Conservation (phyloP, 2,797 vertebrate genomes). For the Meriones psammophilus region DNA sequence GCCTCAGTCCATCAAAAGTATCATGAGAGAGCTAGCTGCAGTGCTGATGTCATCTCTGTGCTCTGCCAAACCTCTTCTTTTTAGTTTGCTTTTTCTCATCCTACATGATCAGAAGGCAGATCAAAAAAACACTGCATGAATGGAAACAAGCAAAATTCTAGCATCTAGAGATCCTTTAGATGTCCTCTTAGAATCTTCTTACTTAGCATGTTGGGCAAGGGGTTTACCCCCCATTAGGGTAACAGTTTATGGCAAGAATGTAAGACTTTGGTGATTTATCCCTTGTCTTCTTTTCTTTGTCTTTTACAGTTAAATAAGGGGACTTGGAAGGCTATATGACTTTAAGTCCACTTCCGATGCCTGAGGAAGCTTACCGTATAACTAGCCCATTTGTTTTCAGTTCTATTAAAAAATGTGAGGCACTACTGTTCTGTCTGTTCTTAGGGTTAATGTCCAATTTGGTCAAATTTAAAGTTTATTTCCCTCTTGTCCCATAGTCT, state of each 20-base stretch:
- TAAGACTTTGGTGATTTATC: not conserved
- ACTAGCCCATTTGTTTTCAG: not conserved
- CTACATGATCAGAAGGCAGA: not conserved
- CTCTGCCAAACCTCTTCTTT: not conserved
- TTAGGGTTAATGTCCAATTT: constrained; percentile 8
- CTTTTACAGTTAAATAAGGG: not conserved
- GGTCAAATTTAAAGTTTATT: not conserved
- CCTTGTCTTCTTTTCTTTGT: not conserved
- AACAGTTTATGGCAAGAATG: not conserved
- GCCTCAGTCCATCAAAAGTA: not conserved
- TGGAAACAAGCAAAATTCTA: not conserved
- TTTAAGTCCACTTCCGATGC: not conserved
- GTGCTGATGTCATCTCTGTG: not conserved
- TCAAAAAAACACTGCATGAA: not conserved
- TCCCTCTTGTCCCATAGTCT: not conserved
- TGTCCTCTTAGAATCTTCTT: not conserved
- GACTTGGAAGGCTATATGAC: not conserved
- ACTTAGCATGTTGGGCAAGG: not conserved
- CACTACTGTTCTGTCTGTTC: not conserved
- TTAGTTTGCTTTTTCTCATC: not conserved
- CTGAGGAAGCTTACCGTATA: not conserved
- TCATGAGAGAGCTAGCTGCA: too few species aligned
- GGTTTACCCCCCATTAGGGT: not conserved
- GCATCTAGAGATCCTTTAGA: not conserved
- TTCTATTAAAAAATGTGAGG: not conserved